phyloP scores from a whole-genome alignment of 2,797 vertebrate species.

The Hippoglossus hippoglossus region DNA sequence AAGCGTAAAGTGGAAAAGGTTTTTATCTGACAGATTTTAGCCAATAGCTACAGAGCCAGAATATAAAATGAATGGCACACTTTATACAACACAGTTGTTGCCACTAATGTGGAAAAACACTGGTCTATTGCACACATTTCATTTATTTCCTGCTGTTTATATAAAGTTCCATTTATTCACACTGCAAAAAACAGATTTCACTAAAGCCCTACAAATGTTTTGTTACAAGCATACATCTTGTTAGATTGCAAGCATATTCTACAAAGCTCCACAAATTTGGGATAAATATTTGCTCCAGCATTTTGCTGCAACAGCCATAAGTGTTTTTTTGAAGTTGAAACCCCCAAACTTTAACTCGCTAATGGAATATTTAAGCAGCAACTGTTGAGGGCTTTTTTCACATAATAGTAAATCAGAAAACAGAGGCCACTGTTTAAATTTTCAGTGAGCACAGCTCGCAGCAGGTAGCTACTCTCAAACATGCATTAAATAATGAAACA shows the following conservation, averaged over 20 bases:
- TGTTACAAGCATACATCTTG: slow-evolving; percentile 19
- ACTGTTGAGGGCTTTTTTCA: no score
- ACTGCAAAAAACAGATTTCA: slow-evolving; percentile 14
- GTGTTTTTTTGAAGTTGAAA: slow-evolving; percentile 35
- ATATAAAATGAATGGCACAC: background rate
- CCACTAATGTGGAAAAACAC: slow-evolving; percentile 9
- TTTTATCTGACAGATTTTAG: slow-evolving; percentile 32
- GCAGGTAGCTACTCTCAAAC: slow-evolving; percentile 18
- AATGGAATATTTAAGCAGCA: slow-evolving; percentile 43
- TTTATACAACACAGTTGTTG: slow-evolving; percentile 12
- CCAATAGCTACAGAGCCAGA: slow-evolving; percentile 23
- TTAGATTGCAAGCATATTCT: slow-evolving; percentile 4
- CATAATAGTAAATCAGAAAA: slow-evolving; percentile 18
- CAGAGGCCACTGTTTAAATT: slow-evolving; percentile 31
- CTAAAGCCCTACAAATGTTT: slow-evolving; percentile 6
- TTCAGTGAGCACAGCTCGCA: slow-evolving; percentile 26
- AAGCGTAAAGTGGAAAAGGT: slow-evolving; percentile 39
- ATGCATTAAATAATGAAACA: slow-evolving; percentile 35
- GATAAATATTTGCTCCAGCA: background rate
- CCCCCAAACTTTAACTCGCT: slow-evolving; percentile 14
- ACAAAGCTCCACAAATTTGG: no score
- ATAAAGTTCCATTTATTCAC: slow-evolving; percentile 1
- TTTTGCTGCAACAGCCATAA: slow-evolving; percentile 30
- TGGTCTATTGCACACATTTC: background rate
- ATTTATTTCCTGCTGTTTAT: background rate